Evolutionary conservation across 2,113 vertebrate species (phyloP), one percentile per base, ranked within the genome.

Genomic region (Scartelaos histophorus): DNA sequence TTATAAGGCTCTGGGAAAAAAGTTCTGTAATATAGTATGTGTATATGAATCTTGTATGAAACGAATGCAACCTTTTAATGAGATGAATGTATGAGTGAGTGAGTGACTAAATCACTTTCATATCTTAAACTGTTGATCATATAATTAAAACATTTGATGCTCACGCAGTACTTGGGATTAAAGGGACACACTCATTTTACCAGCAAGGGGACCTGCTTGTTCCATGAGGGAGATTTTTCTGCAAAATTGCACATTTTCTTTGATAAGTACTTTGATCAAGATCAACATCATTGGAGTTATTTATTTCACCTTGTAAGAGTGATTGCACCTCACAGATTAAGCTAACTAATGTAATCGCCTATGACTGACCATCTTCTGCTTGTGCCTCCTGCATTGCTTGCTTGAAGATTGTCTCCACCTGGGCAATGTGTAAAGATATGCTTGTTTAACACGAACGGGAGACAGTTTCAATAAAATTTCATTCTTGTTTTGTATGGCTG

Each of bases 401-500:
- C 84, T 67, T 70, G 62, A 82, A 75, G 79, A 74, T 79, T 75
- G 82, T 87, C 80, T 90, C 82, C 77, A 84, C 84, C 71, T 87
- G 84, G 87, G 79, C 87, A 90, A 87, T 90, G 82, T 89, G 79
- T 81, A 66, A 61, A 43, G 83, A 85, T 80, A 84, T 87, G 81
- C 81, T 89, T 84, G 85, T 82, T 83, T 66, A 81, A 88, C 82
- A 81, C 79, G 80, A 88, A 71, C 56, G 79, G 85, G 87, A 78
- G 78, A 77, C 76, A 69, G 74, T 83, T 91, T 78, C 73, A 93
- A 93, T 93, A 92, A 93, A 93, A 88, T 89, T 81, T 79, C 1
- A 83, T 87, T 91, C 91, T 90, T 88, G 87, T 92, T 93, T 92
- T 87, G 80, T 87, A 91, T 79, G 70, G n/a, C 56, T 85, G 79